Evolutionary conservation across 2,888 invertebrate species (phyloP).

Genomic region (Melinopterus prodromus): DNA sequence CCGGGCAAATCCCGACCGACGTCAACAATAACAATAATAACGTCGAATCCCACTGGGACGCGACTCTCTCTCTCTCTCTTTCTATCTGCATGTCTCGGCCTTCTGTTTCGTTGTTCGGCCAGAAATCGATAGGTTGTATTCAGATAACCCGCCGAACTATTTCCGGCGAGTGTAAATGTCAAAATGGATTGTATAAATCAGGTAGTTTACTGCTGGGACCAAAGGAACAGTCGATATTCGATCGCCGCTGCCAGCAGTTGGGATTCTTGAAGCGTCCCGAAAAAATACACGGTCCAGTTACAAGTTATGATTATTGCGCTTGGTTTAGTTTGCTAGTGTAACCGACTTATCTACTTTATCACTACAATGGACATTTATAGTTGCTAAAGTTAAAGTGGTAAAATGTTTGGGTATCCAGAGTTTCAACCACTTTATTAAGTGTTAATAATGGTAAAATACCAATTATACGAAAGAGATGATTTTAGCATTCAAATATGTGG

Average conservation of each 20-base stretch:
- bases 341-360: background rate
- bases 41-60: background rate
- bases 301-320: background rate
- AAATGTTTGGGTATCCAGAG: too few relatives aligned
- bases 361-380: too few relatives aligned
- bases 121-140: background rate
- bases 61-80: background rate
- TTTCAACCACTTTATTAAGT: too few relatives aligned
- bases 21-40: slow-evolving; percentile 4
- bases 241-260: background rate
- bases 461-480: too few relatives aligned
- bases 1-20: background rate
- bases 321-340: background rate
- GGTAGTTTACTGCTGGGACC: slow-evolving; percentile 4
- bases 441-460: too few relatives aligned
- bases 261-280: background rate
- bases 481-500: too few relatives aligned
- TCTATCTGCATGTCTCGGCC: background rate
- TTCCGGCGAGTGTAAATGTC: slow-evolving; percentile 4
- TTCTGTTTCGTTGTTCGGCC: background rate
- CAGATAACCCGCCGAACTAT: background rate
- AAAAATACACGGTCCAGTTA: background rate
- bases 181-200: slow-evolving; percentile 4
- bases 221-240: background rate
- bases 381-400: too few relatives aligned